Base-by-base conservation (phyloP, 2,797 vertebrate species). In the Oryzias dopingdopingensis region DNA sequence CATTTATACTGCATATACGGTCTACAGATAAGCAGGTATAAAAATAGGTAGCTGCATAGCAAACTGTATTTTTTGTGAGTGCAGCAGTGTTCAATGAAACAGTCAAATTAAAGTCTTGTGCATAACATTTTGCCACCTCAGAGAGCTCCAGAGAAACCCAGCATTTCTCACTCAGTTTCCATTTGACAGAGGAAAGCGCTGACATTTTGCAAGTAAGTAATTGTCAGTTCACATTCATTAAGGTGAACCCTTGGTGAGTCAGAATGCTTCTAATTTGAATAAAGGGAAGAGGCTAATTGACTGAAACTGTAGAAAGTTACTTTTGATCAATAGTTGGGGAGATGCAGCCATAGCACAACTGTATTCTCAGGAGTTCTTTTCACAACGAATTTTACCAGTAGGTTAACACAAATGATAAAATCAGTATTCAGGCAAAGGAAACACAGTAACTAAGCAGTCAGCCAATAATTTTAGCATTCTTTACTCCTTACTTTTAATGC, bases 251-350 rank as follows among this genome's bases (percentile, higher is more conserved):
- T 47, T 18, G 13, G 12, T 20, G 42, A 3, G 32, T 52, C 42
- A 55, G 6, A 66, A 10, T 59, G 14, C 22, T 6, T 62, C 4
- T 22, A 8, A 40, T 61, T 55, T 57, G 12, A 49, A 63, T 52
- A 17, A 55, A 49, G 1, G 10, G 23, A 26, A 47, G 54, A 16
- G 42, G 57, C 14, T 48, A 26, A 59, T 42, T 14, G 16, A 26
- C n/a, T 42, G 52, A 57, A 18, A 62, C 32, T 49, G n/a, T 2
- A 10, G 22, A 51, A 60, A 8, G 1, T 32, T 6, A 55, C 47
- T 47, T 8, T 37, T 49, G 40, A 56, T 62, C 24, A 52, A 59
- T 22, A 50, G 37, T 10, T 58, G 16, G 6, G 17, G n/a, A 22
- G 50, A 56, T 52, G 4, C 13, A 48, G 59, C 14, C 16, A 15